Base-by-base conservation (phyloP, 1,140 invertebrate genomes). In the Solenopsis invicta region DNA sequence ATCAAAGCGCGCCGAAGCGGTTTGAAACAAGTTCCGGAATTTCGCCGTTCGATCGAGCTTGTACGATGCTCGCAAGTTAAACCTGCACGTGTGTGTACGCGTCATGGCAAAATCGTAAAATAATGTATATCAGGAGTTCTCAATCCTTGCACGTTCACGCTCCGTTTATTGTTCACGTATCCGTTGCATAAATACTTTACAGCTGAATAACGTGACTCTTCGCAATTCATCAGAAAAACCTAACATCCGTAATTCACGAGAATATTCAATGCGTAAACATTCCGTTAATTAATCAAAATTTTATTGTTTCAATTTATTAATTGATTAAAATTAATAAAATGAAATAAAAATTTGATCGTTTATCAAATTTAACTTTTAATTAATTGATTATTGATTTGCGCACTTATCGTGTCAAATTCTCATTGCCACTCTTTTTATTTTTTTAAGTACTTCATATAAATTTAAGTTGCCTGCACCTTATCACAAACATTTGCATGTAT, bases 81-180 rank as follows among this genome's bases (percentile, higher is more conserved):
- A 66, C 8, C 41, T 72, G 78, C 24, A 50, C 18, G 18, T 66
- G 29, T 59, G 12, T 21, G 52, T 48, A 12, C 48, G 24, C 16
- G 41, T 34, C 21, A 24, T 12, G 18, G 24, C 10, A 18, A 61
- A 74, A 74, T 74, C 54, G 24, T 82, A 45, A 82, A 74, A 61
- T 74, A 48, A 74, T 61, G 12, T 72, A 71, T n/a, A 13, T 48
- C 80, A 82, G 67, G 18, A 37, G n/a, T 74, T 82, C 67, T 74
- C 80, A 74, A 82, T 45, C 41, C 16, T 29, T 37, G 24, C 37
- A 52, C 16, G 5, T 48, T 64, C 21, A 45, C 21, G 6, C 61
- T n/a, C 62, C 29, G 18, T 21, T 50, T 16, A 61, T 50, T 64
- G 66, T 67, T 50, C 50, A 78, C 66, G 3, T 21, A 48, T 18